Conservation (phyloP, 1,140 invertebrate genomes). For the Magallana gigas region DNA sequence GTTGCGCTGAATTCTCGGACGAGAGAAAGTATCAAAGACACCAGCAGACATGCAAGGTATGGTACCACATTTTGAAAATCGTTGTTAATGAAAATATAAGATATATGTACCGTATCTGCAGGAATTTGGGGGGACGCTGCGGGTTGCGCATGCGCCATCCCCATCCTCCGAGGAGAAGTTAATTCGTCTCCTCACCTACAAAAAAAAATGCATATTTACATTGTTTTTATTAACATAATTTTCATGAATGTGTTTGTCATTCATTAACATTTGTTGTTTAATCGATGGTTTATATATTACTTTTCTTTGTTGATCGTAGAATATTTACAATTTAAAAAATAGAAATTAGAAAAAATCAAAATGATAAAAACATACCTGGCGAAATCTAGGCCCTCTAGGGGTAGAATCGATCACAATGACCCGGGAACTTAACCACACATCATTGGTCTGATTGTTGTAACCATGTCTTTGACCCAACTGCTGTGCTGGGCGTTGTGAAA, state of each 20-base stretch:
- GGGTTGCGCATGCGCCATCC: too few species aligned
- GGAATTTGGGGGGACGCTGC: too few species aligned
- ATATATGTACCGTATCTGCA: too few species aligned
- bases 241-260: not conserved
- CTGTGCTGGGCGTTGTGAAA: too few species aligned
- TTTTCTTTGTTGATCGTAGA: constrained; percentile 7
- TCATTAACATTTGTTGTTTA: constrained; percentile 12
- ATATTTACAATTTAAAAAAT: constrained; percentile 4
- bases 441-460: not conserved
- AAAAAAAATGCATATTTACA: not conserved
- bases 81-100: too few species aligned
- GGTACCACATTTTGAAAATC: too few species aligned
- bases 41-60: too few species aligned
- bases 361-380: not conserved
- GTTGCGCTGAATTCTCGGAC: too few species aligned
- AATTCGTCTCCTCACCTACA: not conserved
- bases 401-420: not conserved
- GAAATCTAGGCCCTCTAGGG: too few species aligned
- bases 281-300: constrained; percentile 10
- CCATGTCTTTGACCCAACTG: too few species aligned
- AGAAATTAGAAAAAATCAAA: not conserved
- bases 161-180: too few species aligned
- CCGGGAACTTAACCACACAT: not conserved
- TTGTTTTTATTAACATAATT: constrained; percentile 1
- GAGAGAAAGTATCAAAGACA: too few species aligned